Conservation (phyloP, 2,888 invertebrate genomes). For the Acrobasis suavella region DNA sequence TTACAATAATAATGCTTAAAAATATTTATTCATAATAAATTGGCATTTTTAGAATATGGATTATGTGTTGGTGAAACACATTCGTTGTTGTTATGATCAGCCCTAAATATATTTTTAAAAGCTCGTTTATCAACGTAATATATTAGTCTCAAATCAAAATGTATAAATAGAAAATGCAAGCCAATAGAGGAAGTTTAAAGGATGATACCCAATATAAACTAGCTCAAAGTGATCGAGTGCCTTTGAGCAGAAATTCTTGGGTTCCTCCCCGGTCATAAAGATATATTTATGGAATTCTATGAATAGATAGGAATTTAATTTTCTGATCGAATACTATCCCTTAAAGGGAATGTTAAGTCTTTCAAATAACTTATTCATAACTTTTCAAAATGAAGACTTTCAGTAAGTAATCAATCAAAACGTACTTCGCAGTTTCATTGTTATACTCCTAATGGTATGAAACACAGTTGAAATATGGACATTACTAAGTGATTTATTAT, state of each 20-base stretch:
- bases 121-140: neutral
- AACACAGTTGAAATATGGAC: neutral
- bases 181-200: neutral
- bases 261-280: slow-evolving; percentile 5
- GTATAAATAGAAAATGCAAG: neutral
- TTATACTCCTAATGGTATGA: neutral
- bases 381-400: neutral
- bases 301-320: slow-evolving; percentile 22
- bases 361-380: neutral
- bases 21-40: too few species aligned
- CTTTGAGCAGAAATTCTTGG: slow-evolving; percentile 17
- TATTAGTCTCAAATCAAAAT: neutral
- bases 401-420: slow-evolving; percentile 9
- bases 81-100: too few species aligned
- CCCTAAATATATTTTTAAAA: neutral
- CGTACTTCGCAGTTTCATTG: slow-evolving; percentile 1
- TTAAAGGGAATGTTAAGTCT: neutral
- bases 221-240: slow-evolving; percentile 16
- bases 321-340: slow-evolving; percentile 3
- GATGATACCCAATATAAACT: slow-evolving; percentile 12
- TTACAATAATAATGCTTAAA: neutral
- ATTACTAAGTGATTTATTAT: neutral
- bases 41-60: too few species aligned
- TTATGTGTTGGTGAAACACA: too few species aligned
- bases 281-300: slow-evolving; percentile 23